Conservation (phyloP, 2,888 invertebrate species). For the Lasioglossum marginatum region DNA sequence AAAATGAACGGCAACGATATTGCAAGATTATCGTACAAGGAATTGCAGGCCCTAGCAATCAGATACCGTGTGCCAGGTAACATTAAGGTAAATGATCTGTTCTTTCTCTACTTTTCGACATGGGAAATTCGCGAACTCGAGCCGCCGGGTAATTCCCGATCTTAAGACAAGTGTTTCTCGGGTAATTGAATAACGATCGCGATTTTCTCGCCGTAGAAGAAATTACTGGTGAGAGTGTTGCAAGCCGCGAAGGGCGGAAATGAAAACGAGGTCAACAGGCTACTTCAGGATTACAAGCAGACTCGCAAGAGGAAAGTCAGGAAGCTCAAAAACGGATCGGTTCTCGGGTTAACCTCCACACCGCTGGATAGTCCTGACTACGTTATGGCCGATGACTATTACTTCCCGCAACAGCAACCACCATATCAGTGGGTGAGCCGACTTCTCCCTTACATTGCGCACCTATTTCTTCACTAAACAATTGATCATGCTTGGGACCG, state of each 20-base stretch:
- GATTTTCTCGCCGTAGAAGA: slow-evolving; percentile 73
- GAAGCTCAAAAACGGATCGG: slow-evolving; percentile 68
- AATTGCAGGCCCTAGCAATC: slow-evolving; percentile 79
- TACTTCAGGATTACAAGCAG: slow-evolving; percentile 77
- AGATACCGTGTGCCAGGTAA: slow-evolving; percentile 80
- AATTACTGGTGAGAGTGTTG: slow-evolving; percentile 77
- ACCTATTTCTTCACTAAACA: not conserved
- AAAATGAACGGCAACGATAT: slow-evolving; percentile 77
- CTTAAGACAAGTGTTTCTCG: not conserved
- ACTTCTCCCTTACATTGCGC: not conserved
- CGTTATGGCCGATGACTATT: slow-evolving; percentile 76
- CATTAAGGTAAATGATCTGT: slow-evolving; percentile 77
- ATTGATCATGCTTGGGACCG: not conserved
- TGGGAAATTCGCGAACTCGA: not conserved
- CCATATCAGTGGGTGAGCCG: slow-evolving; percentile 80
- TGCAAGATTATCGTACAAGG: slow-evolving; percentile 78
- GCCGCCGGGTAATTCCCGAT: not conserved
- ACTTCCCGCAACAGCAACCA: slow-evolving; percentile 72
- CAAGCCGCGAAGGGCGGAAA: slow-evolving; percentile 77
- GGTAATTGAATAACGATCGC: slow-evolving; percentile 41
- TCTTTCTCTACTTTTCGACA: not conserved
- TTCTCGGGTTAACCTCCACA: slow-evolving; percentile 71
- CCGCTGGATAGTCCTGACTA: slow-evolving; percentile 75
- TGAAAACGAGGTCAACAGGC: slow-evolving; percentile 72
- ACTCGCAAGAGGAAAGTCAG: slow-evolving; percentile 78